Evolutionary conservation across 2,888 invertebrate genomes (phyloP), one percentile per base, ranked within the genome.

Genomic region (Hemicrepidius hirtus): DNA sequence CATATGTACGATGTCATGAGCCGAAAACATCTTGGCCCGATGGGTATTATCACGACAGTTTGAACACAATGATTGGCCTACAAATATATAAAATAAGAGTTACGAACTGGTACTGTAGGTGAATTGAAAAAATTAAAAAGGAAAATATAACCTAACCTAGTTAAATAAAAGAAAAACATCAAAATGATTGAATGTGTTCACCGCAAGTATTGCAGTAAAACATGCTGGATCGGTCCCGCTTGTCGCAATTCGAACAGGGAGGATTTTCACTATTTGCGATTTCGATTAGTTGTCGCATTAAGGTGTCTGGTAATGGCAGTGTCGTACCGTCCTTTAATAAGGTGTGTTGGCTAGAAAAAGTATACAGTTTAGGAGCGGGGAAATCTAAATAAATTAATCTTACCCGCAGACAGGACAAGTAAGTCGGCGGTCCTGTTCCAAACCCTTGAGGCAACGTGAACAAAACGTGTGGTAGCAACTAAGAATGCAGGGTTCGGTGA

Each of bases 121-220:
- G n/a, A 28, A 28, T 2, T 9, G n/a, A 24, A 53, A 4, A 53
- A 53, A 53, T 21, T 12, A 53, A 32, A 72, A 74, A 73, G 55
- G 63, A 75, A 64, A 65, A 60, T 64, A 40, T 68, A 72, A 62
- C 62, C 75, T 68, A 73, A 76, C 74, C 75, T 76, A 76, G 57
- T 65, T 16, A 53, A 74, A 72, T 37, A 73, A 73, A 74, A 72
- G 69, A 73, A 68, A 73, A 70, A 71, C 67, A 41, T 71, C 70
- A 53, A 76, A 69, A 72, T 55, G 67, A 71, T 21, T 55, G 60
- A 62, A 32, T 63, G 49, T 69, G 78, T 83, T 82, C 86, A 91
- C 92, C 91, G 83, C 94, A 94, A 57, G 94, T 94, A 83, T 92
- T 93, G 87, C 94, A 94, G 87, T 93, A 93, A 85, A 89, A 93